Evolutionary conservation across 2,113 vertebrate genomes (phyloP), one percentile per base, ranked within the genome.

Genomic region (Pseudorectes ferrugineus): DNA sequence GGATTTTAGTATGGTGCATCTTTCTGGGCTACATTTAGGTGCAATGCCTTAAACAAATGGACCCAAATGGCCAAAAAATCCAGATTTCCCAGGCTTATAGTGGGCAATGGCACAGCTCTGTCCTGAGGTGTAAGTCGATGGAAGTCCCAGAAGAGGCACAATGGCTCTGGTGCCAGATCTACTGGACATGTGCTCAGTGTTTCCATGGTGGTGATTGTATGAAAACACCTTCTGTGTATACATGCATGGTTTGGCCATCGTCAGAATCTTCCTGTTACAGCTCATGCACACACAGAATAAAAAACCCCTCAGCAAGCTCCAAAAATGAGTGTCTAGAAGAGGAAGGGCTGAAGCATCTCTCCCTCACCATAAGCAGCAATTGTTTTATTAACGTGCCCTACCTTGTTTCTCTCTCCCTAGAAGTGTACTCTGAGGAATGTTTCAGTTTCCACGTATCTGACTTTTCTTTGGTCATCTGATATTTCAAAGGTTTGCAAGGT

Each of bases 61-160:
- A 40, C 8, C 18, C 25, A 72, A 72, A 62, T 58, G 67, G 14
- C 31, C 21, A 85, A 70, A 94, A 85, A 15, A 17, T 35, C 10
- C 19, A 38, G 10, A 73, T 77, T 90, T 76, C 24, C 24, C 67
- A 61, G 28, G 14, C 26, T 84, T 66, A 28, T 9, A 43, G 35
- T 18, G 6, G 80, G 42, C 20, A 42, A 18, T 66, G 59, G 22
- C 63, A 25, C 20, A 48, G 70, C 31, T 45, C 45, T 65, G 25
- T 73, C 63, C 38, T 29, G 72, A 54, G 31, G 19, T 0, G 0
- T 43, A n/a, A 29, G n/a, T 24, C 2, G 0, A 1, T 18, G 12
- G 40, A 79, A 7, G 24, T 51, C 33, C 12, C 48, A 55, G 26
- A 23, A 79, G 58, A 29, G 52, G 49, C 42, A 65, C 22, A 45